phyloP scores from a whole-genome alignment of 2,797 vertebrate genomes.

The Ficedula albicollis region DNA sequence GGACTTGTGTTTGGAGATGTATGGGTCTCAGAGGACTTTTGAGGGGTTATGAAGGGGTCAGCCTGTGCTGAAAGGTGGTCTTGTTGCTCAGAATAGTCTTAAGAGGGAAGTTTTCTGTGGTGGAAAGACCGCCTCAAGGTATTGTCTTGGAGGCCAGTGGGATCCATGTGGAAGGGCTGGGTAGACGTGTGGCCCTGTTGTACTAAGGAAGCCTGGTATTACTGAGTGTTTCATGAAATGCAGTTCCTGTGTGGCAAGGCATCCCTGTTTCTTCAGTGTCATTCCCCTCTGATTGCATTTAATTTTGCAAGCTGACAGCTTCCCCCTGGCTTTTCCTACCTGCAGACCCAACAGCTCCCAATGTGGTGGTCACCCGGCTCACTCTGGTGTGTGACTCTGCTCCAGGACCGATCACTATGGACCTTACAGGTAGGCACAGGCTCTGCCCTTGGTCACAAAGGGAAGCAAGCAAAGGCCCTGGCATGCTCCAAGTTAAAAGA shows the following conservation, averaged over 20 bases:
- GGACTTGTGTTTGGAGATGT: neutral
- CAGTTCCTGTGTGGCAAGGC: neutral
- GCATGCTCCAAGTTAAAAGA: neutral
- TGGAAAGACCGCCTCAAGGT: neutral
- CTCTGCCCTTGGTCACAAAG: neutral
- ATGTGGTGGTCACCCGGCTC: constrained; percentile 80
- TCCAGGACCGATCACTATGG: constrained; percentile 82
- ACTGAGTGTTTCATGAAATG: neutral
- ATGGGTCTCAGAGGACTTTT: neutral
- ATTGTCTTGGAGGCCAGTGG: neutral
- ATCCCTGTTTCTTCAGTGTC: neutral
- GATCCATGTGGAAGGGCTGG: neutral
- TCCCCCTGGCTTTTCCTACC: constrained; percentile 4
- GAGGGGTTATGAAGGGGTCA: neutral
- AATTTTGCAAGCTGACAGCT: neutral
- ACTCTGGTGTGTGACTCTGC: constrained; percentile 79
- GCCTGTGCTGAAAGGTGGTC: neutral
- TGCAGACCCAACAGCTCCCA: constrained; percentile 78
- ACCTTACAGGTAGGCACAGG: constrained; percentile 78
- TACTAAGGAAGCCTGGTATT: neutral
- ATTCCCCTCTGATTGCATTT: neutral
- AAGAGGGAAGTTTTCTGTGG: neutral
- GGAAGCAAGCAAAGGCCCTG: neutral
- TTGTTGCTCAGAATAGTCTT: neutral
- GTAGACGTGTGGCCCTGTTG: rapidly evolving